A percentile compares a stretch with the other conserved stretches of the same genome.
These are phyloP conservation scores for Crotalus adamanteus DNA, from an alignment of 2,797 vertebrate genomes.

Conservation along the genomic window DNA sequence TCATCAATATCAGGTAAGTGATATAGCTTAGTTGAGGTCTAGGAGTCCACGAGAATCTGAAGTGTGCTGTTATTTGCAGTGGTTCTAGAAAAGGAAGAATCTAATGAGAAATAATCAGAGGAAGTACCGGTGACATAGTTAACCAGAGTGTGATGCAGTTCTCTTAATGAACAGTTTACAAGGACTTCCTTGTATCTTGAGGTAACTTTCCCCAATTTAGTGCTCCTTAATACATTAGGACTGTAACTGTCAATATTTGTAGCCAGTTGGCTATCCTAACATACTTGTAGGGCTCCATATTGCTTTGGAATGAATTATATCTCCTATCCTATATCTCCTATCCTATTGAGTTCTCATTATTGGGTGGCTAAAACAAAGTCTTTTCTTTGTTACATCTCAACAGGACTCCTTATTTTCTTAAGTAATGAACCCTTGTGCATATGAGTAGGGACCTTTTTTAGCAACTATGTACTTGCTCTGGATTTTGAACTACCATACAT, in stretches of 20 bases:
- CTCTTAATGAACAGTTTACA: neutral
- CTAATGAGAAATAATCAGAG: neutral
- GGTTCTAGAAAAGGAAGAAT: neutral
- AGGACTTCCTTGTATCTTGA: neutral
- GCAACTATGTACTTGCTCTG: neutral
- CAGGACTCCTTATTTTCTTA: neutral
- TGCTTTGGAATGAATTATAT: neutral
- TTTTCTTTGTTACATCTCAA: neutral
- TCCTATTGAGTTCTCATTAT: neutral
- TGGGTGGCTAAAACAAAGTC: neutral
- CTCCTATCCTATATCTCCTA: neutral
- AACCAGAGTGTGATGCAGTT: neutral
- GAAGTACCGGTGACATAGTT: neutral
- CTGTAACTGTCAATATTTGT: neutral
- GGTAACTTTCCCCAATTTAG: neutral
- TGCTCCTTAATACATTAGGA: neutral
- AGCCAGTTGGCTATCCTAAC: neutral
- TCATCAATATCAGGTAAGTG: constrained; percentile 95
- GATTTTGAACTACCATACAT: neutral
- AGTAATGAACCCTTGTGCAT: neutral
- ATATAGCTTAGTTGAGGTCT: fast-evolving
- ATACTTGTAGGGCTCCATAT: neutral
- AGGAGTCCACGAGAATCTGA: neutral
- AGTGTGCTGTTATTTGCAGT: neutral
- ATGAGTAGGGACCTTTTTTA: neutral